Evolutionary conservation across 2,888 invertebrate species (phyloP), one percentile per base, ranked within the genome.

Genomic region (Phaedon cochleariae): DNA sequence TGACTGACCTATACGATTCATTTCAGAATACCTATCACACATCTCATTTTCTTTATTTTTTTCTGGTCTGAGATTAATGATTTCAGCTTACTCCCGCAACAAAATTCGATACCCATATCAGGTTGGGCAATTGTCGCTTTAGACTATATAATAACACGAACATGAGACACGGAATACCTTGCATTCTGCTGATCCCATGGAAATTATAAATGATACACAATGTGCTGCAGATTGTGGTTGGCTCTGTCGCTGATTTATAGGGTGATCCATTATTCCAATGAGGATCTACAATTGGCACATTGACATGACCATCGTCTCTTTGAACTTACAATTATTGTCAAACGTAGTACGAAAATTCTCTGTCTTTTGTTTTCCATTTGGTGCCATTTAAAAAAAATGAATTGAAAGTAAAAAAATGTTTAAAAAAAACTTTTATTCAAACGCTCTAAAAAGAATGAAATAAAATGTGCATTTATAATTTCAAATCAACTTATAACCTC

Each of bases 21-120:
- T 41, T 41, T 41, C 41, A 41, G 41, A 41, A 15, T 15, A 12
- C 41, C 41, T 41, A 41, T 41, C 41, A 15, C 41, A 41, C 41
- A 41, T 10, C 15, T 41, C 41, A 15, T n/a, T 41, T 41, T 41
- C 41, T 41, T 41, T 41, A n/a, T 34, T 34, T 12, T 34, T 34
- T 10, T 15, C 12, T 15, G 3, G 7, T 41, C 12, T 41, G 10
- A 15, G 41, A 66, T 66, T 66, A 66, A 66, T 66, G 66, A n/a
- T 62, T 59, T 66, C 54, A 51, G 62, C 62, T 66, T 62, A 55
- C 62, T 59, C 54, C 34, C 22, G 53, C 49, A 48, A 45, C 45
- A 54, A 57, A 66, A 62, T 62, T 66, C 54, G 62, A 59, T 62
- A 62, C 54, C 46, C 66, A 51, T 66, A 66, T 62, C 62, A 34